Base-by-base conservation (phyloP, 2,113 vertebrate genomes). In the Dryoscopus gambensis region DNA sequence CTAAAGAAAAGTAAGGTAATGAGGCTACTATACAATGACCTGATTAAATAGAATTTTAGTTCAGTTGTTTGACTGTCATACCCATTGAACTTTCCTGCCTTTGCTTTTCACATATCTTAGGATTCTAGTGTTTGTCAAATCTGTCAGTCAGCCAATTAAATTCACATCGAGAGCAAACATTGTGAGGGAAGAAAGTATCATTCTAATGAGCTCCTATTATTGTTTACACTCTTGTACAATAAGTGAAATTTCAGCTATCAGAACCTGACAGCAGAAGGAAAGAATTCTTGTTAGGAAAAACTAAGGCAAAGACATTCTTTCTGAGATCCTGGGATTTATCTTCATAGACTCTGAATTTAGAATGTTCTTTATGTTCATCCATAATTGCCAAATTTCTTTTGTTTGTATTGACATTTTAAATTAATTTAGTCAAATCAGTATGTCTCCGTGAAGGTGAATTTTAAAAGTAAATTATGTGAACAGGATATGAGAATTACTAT, bases 191-290 rank as follows among this genome's bases (percentile, higher is more conserved):
- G 15, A 95, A 57, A 60, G 28, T 86, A 40, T 92, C 83, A 80
- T 95, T 90, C 52, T 96, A 94, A 96, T 94, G 89, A 97, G 83
- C 33, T 90, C 47, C 74, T 90, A 92, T 94, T 95, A 95, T 90
- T 95, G 83, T 90, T 96, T 95, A 95, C 79, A 42, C 83, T 93
- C 79, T 82, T 74, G 24, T 82, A 80, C n/a, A 50, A 33, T 60
- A 93, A 75, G 40, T 92, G 60, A 53, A 70, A 96, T 90, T 89
- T 93, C 70, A 87, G 57, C 22, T 70, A 71, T 64, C 5, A 20
- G 53, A 93, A 87, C 18, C 37, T 91, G 79, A 92, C 82, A 95
- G 67, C 28, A 87, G 59, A 94, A 90, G 60, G 39, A 79, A 93
- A 79, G 35, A 37, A 47, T 84, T 83, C 63, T 89, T 94, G 47